Evolutionary conservation across 2,113 vertebrate genomes (phyloP).

Genomic region (Plotosus lineatus): DNA sequence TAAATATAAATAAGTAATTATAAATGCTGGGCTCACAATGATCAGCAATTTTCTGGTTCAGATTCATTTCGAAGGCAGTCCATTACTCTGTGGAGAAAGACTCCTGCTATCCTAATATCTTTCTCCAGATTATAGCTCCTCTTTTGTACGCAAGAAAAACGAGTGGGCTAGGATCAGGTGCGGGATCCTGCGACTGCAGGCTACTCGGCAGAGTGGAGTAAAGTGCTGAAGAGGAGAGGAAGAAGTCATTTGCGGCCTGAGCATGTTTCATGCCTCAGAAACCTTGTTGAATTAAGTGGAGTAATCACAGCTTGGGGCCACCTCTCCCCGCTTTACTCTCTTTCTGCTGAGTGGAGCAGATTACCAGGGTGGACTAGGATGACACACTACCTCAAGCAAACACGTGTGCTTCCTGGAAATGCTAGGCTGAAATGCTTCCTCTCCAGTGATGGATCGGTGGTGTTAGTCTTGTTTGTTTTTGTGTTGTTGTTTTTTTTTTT

Average conservation of each 20-base stretch:
- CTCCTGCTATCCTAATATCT: conserved; percentile 50
- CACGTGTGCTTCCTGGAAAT: conserved; percentile 11
- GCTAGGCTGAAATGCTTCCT: neutral
- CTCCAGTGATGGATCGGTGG: neutral
- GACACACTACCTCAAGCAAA: conserved; percentile 40
- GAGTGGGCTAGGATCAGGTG: conserved; percentile 52
- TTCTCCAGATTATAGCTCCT: conserved; percentile 50
- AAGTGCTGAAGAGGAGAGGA: conserved; percentile 41
- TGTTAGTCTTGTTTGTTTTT: conserved; percentile 12
- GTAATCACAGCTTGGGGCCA: conserved; percentile 59
- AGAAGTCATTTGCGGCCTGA: conserved; percentile 55
- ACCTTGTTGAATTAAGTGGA: conserved; percentile 60
- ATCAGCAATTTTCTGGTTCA: neutral
- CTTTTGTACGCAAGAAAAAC: conserved; percentile 47
- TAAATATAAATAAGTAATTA: too few species aligned
- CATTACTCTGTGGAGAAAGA: conserved; percentile 26
- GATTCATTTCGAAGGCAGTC: conserved; percentile 19
- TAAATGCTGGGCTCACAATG: neutral
- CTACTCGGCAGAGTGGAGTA: conserved; percentile 3
- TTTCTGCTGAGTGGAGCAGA: conserved; percentile 49
- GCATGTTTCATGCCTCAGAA: conserved; percentile 61
- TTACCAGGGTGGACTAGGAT: conserved; percentile 43
- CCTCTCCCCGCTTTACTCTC: conserved; percentile 43
- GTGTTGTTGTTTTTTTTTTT: conserved; percentile 1
- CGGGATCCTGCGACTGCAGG: conserved; percentile 39